Percentiles rank a stretch among this genome's conserved stretches.
Evolutionary conservation across 2,113 vertebrate species (phyloP).

Genomic region (Romanogobio albipinnatus): DNA sequence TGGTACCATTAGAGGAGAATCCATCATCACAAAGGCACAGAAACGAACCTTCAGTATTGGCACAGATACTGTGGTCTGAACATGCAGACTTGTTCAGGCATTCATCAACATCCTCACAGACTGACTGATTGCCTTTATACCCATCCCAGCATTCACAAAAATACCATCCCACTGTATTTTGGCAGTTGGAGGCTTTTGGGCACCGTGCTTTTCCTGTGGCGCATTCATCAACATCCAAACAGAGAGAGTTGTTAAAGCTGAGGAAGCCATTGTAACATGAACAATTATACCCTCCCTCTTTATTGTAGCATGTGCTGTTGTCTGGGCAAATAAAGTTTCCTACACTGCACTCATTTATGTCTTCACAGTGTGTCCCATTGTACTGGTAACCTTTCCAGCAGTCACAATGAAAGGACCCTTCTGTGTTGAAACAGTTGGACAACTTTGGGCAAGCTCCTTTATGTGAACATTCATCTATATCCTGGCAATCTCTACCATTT

Average conservation of each 20-base stretch:
- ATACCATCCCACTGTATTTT: conserved; percentile 74
- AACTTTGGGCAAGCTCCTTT: conserved; percentile 64
- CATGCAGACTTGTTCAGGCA: conserved; percentile 71
- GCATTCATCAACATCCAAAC: conserved; percentile 80
- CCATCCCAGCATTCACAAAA: conserved; percentile 75
- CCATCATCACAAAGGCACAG: conserved; percentile 73
- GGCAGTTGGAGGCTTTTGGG: conserved; percentile 70
- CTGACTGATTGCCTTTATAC: conserved; percentile 67
- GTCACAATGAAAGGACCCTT: conserved; percentile 75
- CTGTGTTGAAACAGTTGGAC: conserved; percentile 74
- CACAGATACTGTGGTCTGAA: conserved; percentile 72
- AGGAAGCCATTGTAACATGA: conserved; percentile 73
- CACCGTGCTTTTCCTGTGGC: conserved; percentile 60
- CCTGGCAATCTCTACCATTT: conserved; percentile 73
- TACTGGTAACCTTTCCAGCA: conserved; percentile 76
- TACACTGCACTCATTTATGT: conserved; percentile 74
- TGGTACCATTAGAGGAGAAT: conserved; percentile 61
- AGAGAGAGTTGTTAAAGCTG: conserved; percentile 66
- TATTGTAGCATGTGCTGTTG: conserved; percentile 75
- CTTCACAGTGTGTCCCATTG: conserved; percentile 73
- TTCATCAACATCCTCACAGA: conserved; percentile 76
- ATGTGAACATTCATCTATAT: conserved; percentile 75
- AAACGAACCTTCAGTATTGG: conserved; percentile 73
- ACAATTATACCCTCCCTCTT: conserved; percentile 72
- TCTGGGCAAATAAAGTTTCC: conserved; percentile 70